Percentiles rank a stretch among this genome's conserved stretches.
Conservation (phyloP, 2,113 vertebrate species). For the Triplophysa dalaica region DNA sequence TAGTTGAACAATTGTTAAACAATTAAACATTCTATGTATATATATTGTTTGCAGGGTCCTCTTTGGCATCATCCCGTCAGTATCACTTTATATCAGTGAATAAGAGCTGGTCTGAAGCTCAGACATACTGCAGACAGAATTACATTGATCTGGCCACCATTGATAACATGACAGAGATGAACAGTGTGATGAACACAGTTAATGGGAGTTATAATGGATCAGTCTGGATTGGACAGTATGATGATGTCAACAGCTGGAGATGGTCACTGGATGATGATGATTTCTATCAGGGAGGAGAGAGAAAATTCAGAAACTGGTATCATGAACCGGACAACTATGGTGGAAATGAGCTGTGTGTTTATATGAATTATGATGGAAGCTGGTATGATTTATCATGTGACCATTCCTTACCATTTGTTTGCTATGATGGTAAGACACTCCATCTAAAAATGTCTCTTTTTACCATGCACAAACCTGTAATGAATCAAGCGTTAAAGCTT, state of each 20-base stretch:
- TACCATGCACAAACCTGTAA: no score
- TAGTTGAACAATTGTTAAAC: background rate
- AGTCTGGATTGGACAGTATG: slow-evolving; percentile 43
- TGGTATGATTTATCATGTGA: background rate
- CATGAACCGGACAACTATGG: slow-evolving; percentile 30
- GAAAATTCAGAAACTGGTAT: slow-evolving; percentile 22
- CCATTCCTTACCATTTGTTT: background rate
- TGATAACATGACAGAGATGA: slow-evolving; percentile 30
- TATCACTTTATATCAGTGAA: slow-evolving; percentile 24
- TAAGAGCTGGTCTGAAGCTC: slow-evolving; percentile 33
- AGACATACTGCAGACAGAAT: slow-evolving; percentile 20
- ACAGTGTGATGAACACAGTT: slow-evolving; percentile 18
- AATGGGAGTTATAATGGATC: slow-evolving; percentile 17
- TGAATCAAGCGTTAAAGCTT: no score
- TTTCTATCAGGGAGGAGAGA: slow-evolving; percentile 37
- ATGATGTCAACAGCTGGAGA: slow-evolving; percentile 25
- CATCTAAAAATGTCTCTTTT: no score
- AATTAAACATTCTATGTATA: background rate
- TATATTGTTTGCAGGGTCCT: background rate
- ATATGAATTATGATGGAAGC: background rate
- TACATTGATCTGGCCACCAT: slow-evolving; percentile 39
- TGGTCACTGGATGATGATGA: slow-evolving; percentile 38
- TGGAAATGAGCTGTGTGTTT: slow-evolving; percentile 17
- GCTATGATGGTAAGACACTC: slow-evolving; percentile 36
- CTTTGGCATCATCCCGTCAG: background rate